These are phyloP conservation scores for Augochlorella aurata DNA, from an alignment of 2,888 invertebrate genomes.

Conservation along the genomic window DNA sequence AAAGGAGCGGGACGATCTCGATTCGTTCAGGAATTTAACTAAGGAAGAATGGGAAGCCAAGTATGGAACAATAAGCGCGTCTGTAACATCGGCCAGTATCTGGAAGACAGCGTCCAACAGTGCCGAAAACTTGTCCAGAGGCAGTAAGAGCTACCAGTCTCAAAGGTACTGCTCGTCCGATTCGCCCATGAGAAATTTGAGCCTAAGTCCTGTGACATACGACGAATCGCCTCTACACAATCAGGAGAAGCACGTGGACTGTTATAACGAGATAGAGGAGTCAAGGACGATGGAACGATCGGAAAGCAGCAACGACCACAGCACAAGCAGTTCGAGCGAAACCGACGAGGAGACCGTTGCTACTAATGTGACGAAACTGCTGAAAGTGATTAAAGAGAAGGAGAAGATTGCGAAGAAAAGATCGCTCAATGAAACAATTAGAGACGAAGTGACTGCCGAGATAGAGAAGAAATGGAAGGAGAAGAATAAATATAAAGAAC, in stretches of 20 bases:
- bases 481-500: constrained; percentile 66
- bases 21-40: constrained; percentile 76
- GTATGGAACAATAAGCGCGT: constrained; percentile 60
- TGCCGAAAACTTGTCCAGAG: constrained; percentile 22
- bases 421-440: constrained; percentile 75
- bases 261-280: constrained; percentile 8
- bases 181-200: constrained; percentile 39
- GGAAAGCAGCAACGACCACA: constrained; percentile 29
- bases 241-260: background rate
- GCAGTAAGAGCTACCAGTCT: background rate
- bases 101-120: constrained; percentile 22
- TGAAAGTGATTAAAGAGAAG: constrained; percentile 77
- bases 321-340: constrained; percentile 41
- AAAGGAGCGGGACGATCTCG: constrained; percentile 72
- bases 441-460: constrained; percentile 78
- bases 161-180: constrained; percentile 41
- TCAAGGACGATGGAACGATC: background rate
- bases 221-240: background rate
- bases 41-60: constrained; percentile 80
- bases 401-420: constrained; percentile 77
- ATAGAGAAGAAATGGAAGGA: constrained; percentile 76
- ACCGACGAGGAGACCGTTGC: constrained; percentile 51
- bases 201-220: constrained; percentile 31
- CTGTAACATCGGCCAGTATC: constrained; percentile 8
- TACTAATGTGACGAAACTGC: constrained; percentile 72